These are phyloP conservation scores for Shargacucullia verbasci DNA, from an alignment of 2,888 invertebrate species.

Conservation along the genomic window DNA sequence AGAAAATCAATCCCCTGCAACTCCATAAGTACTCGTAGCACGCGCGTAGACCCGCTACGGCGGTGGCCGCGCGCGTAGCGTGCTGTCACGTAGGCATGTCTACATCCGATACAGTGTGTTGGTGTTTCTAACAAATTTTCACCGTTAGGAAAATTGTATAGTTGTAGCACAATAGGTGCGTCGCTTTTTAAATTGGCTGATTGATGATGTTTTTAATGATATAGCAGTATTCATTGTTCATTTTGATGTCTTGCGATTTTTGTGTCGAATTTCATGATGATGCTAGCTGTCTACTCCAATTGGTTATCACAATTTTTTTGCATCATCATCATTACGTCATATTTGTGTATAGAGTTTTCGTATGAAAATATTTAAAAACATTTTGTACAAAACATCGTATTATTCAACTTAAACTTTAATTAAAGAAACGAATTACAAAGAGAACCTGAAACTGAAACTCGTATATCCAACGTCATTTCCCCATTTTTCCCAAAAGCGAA, in stretches of 20 bases:
- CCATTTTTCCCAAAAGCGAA: constrained; percentile 56
- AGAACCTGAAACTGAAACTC: constrained; percentile 30
- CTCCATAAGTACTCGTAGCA: constrained; percentile 59
- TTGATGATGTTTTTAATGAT: constrained; percentile 5
- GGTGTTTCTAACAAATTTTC: constrained; percentile 37
- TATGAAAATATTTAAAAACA: background rate
- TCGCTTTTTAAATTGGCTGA: constrained; percentile 22
- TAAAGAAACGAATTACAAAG: constrained; percentile 20
- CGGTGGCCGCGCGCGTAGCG: constrained; percentile 65
- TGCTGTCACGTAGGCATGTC: constrained; percentile 72
- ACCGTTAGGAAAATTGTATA: constrained; percentile 17
- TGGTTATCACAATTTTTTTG: background rate
- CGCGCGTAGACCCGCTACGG: constrained; percentile 62
- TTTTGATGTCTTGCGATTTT: background rate
- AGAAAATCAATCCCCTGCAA: constrained; percentile 69
- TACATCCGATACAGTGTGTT: constrained; percentile 55
- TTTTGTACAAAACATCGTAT: constrained; percentile 3
- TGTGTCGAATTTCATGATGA: background rate
- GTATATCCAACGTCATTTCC: constrained; percentile 49
- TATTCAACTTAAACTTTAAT: constrained; percentile 21
- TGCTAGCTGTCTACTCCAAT: background rate
- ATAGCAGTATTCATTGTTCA: background rate
- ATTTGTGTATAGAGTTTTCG: background rate
- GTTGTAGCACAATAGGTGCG: constrained; percentile 1
- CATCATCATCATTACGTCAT: background rate